Base-by-base conservation (phyloP, 2,113 vertebrate species). In the Nettapus auritus region DNA sequence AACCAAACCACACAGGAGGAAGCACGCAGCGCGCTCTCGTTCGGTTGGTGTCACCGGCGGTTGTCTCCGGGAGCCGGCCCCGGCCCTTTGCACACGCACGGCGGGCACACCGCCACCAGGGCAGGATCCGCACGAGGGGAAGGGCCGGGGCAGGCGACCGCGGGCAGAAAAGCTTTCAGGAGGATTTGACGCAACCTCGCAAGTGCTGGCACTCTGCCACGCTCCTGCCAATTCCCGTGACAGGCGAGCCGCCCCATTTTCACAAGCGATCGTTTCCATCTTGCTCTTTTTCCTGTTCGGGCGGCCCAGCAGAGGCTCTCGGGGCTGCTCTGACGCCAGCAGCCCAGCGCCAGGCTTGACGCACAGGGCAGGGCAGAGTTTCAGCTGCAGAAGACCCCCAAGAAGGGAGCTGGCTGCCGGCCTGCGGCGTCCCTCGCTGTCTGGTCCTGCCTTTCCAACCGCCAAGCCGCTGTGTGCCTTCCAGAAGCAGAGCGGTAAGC, bases 1-100 rank as follows among this genome's bases (percentile, higher is more conserved):
- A 29, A 40, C 7, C 4, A 48, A 48, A 19, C 52, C 23, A 28
- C 23, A 3, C 53, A 22, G 2, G 40, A 52, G 8, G 48, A 64
- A 80, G 25, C 6, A 20, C 0, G 2, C 21, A 31, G 26, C 64
- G 88, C 5, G 2, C 36, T 17, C 8, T 44, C 56, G 8, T 4
- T 1, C 14, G 29, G 31, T 44, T 1, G 15, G 29, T 13, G 29
- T 34, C 69, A 26, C 34, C 8, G 38, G 63, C 0, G 6, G 53
- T 19, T 33, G 6, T 59, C 52, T n/a, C 8, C 6, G 19, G 52
- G 52, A 25, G 52, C 26, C 33, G 2, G 11, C 17, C 26, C 11
- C 48, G 4, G 4, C 17, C 40, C 7, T 0, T 2, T 3, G 40
- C 10, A 0, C 3, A 9, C 0, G 7, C 40, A 15, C 48, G 6